Evolutionary conservation across 2,113 vertebrate genomes (phyloP).

Genomic region (Chitala chitala): DNA sequence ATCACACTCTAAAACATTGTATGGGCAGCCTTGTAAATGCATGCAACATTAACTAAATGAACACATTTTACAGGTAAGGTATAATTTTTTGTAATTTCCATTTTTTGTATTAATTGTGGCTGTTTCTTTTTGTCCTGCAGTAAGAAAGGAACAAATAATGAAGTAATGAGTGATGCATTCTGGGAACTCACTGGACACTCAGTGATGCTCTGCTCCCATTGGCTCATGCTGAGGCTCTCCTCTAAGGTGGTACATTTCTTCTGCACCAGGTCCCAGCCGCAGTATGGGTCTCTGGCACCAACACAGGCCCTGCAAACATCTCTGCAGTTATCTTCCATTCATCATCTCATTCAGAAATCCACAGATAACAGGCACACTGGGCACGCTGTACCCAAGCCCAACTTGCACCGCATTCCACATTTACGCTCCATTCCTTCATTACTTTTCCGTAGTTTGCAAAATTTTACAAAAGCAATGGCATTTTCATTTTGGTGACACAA

Average conservation of each 20-base stretch:
- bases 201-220: conserved; percentile 90
- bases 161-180: conserved; percentile 19
- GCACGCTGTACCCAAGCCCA: neutral
- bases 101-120: neutral
- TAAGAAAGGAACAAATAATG: neutral
- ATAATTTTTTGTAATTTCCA: neutral
- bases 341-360: neutral
- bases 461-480: neutral
- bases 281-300: conserved; percentile 91
- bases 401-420: neutral
- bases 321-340: conserved; percentile 12
- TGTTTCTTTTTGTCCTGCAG: neutral
- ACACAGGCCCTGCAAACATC: conserved; percentile 73
- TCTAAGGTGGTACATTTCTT: conserved; percentile 91
- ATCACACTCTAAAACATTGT: conserved; percentile 8
- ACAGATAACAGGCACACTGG: neutral
- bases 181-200: conserved; percentile 80
- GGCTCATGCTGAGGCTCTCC: conserved; percentile 88
- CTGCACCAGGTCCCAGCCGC: conserved; percentile 87
- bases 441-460: neutral
- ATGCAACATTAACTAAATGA: neutral
- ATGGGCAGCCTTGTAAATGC: neutral
- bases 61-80: neutral
- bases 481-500: neutral
- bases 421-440: neutral